Conservation (phyloP, 2,888 invertebrate species). For the Lycaena phlaeas region DNA sequence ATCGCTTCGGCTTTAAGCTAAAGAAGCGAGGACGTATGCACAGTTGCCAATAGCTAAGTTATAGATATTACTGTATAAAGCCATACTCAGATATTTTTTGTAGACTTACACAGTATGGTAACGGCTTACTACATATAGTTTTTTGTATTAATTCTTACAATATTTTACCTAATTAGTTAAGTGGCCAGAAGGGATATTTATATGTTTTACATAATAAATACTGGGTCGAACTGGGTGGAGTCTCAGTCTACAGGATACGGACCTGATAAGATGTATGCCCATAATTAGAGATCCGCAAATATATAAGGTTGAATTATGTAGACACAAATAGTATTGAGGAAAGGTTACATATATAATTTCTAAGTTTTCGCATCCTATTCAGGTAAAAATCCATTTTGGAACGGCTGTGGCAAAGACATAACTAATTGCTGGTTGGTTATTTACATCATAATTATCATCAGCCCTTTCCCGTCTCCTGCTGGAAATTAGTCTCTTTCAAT, state of each 20-base stretch:
- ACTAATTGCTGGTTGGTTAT: no score
- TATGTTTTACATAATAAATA: constrained; percentile 7
- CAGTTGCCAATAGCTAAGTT: no score
- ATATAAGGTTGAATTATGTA: background rate
- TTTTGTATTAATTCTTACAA: constrained; percentile 3
- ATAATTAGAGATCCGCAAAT: background rate
- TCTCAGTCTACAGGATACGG: background rate
- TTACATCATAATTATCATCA: no score
- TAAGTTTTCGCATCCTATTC: no score
- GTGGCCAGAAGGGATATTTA: background rate
- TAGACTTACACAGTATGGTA: constrained; percentile 1
- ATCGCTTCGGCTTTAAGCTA: no score
- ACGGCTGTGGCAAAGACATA: no score
- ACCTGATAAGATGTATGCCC: constrained; percentile 2
- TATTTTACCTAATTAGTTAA: constrained; percentile 6
- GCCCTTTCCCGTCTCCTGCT: no score
- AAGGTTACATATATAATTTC: no score
- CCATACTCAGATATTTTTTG: background rate
- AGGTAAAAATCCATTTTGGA: no score
- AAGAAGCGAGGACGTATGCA: no score
- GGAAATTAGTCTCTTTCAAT: no score
- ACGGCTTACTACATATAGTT: background rate
- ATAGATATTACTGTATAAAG: constrained; percentile 4
- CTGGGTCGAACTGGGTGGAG: constrained; percentile 4
- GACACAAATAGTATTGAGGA: no score